Base-by-base conservation (phyloP, 2,888 invertebrate species). In the Apamea epomidion region DNA sequence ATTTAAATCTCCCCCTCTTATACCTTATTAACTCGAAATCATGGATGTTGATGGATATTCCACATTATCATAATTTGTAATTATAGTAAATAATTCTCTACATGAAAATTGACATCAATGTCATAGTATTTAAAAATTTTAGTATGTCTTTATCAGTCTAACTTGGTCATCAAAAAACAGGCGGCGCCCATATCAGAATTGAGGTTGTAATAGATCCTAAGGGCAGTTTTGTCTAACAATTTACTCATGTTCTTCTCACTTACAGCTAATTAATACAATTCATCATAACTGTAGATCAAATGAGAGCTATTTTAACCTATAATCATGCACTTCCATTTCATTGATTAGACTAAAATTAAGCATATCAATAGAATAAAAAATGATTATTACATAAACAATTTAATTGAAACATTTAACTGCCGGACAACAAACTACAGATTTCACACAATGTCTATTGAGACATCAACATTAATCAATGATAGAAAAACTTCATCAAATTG, bases 291-390 rank as follows among this genome's bases (percentile, higher is more conserved):
- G 92, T 92, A 92, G 91, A 92, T 88, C 91, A 92, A 93, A 94
- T 94, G 96, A 96, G 96, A 96, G 96, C 96, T 95, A 95, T 93
- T 94, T 93, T 93, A 93, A 92, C 91, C 93, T 94, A 94, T 93
- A 94, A 93, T 92, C 94, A 95, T 95, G 95, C 96, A 96, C 95
- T 95, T 94, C 91, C 93, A 93, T 94, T 94, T 95, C 94, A 96
- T 94, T 94, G 93, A 95, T 95, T 93, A 94, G 92, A 94, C 94
- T 96, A 95, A 95, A 94, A 95, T 95, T 95, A 96, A 96, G 96
- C 95, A 96, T 96, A 96, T 96, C 96, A 95, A 95, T 95, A 95
- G 94, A 96, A 96, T 96, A 95, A 96, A 96, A 95, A 96, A 96
- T 93, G 91, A 95, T 95, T 94, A 96, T 95, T 96, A 96, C 94